Evolutionary conservation across 2,888 invertebrate genomes (phyloP).

Genomic region (Phaonia tiefii): DNA sequence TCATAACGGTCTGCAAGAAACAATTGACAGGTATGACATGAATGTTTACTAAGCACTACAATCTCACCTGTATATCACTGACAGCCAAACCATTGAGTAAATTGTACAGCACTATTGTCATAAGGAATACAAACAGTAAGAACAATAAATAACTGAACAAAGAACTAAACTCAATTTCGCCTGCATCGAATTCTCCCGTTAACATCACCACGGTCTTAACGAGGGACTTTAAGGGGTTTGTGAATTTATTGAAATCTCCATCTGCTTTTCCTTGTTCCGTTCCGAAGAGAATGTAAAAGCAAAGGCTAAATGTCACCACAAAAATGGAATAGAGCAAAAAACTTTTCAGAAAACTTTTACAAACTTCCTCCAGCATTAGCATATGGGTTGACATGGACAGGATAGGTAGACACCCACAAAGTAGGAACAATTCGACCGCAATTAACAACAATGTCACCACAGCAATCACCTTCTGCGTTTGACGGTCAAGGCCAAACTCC

Average conservation of each 20-base stretch:
- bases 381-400: slow-evolving; percentile 88
- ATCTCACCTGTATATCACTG: slow-evolving; percentile 89
- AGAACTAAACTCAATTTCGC: slow-evolving; percentile 88
- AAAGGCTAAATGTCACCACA: slow-evolving; percentile 89
- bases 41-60: slow-evolving; percentile 80
- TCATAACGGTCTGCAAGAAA: slow-evolving; percentile 83
- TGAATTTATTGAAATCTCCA: slow-evolving; percentile 83
- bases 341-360: slow-evolving; percentile 89
- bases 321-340: slow-evolving; percentile 89
- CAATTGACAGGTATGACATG: no score
- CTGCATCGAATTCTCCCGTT: slow-evolving; percentile 92
- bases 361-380: slow-evolving; percentile 90
- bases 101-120: slow-evolving; percentile 91
- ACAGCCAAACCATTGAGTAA: slow-evolving; percentile 92
- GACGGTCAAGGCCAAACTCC: slow-evolving; percentile 81
- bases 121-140: slow-evolving; percentile 89
- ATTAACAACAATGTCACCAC: slow-evolving; percentile 88
- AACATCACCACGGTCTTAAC: slow-evolving; percentile 94
- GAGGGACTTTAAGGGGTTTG: slow-evolving; percentile 85
- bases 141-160: slow-evolving; percentile 88
- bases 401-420: slow-evolving; percentile 89
- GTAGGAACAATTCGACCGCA: slow-evolving; percentile 87
- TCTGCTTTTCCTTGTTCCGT: slow-evolving; percentile 76
- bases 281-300: slow-evolving; percentile 86
- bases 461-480: slow-evolving; percentile 85